Evolutionary conservation across 2,888 invertebrate species (phyloP).

Genomic region (Liposcelis brunnea): DNA sequence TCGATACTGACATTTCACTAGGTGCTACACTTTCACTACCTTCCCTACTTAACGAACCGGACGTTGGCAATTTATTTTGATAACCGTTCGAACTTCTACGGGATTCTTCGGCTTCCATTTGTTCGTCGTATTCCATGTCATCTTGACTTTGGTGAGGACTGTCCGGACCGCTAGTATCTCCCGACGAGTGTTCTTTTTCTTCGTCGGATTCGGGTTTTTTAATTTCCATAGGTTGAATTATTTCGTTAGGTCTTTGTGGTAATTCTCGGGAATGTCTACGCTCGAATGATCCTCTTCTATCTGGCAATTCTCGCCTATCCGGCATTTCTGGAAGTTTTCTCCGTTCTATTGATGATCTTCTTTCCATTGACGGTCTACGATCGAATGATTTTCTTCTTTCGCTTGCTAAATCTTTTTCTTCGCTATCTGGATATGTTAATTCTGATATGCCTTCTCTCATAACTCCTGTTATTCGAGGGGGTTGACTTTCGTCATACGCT

Average conservation of each 20-base stretch:
- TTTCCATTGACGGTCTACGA: slow-evolving; percentile 14
- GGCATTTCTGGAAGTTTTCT: slow-evolving; percentile 19
- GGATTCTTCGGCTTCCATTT: slow-evolving; percentile 20
- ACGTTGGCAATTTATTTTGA: slow-evolving; percentile 23
- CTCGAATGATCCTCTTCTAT: slow-evolving; percentile 20
- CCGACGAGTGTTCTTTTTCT: slow-evolving; percentile 48
- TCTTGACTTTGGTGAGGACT: slow-evolving; percentile 62
- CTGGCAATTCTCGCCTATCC: slow-evolving; percentile 21
- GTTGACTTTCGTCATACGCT: slow-evolving; percentile 26
- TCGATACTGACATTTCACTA: slow-evolving; percentile 26
- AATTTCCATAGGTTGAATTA: slow-evolving; percentile 12
- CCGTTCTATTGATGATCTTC: slow-evolving; percentile 18
- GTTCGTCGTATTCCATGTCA: slow-evolving; percentile 43
- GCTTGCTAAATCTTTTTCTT: slow-evolving; percentile 24
- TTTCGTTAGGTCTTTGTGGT: slow-evolving; percentile 3
- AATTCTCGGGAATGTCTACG: slow-evolving; percentile 19
- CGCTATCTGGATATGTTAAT: slow-evolving; percentile 13
- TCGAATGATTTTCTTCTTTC: slow-evolving; percentile 13
- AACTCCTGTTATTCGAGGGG: slow-evolving; percentile 21
- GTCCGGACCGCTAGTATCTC: slow-evolving; percentile 78
- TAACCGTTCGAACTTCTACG: slow-evolving; percentile 29
- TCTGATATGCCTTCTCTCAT: slow-evolving; percentile 13
- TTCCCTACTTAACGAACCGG: slow-evolving; percentile 26
- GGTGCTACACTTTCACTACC: slow-evolving; percentile 28
- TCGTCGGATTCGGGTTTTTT: slow-evolving; percentile 21